Conservation (phyloP, 2,113 vertebrate genomes). For the Alaudala cheleensis region DNA sequence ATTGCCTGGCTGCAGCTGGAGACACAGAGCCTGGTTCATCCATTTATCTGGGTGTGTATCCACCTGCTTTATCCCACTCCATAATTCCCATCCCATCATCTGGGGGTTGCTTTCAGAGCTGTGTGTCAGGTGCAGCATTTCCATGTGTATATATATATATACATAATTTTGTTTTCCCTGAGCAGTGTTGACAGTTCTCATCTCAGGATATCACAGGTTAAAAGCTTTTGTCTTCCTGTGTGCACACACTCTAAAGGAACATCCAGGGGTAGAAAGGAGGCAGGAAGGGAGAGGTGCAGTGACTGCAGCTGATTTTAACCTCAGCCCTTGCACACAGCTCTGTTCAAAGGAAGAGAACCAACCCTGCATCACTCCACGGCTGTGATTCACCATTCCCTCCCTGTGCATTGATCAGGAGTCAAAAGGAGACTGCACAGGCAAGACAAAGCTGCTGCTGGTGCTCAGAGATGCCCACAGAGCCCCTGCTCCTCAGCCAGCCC, state of each 20-base stretch:
- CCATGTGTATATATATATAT: not conserved
- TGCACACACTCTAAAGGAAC: not conserved
- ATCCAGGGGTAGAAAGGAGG: not conserved
- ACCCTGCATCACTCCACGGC: not conserved
- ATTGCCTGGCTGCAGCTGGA: not conserved
- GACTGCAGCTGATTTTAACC: not conserved
- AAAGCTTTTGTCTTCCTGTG: not conserved
- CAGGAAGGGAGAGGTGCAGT: not conserved
- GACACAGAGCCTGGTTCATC: not conserved
- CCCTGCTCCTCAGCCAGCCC: not conserved
- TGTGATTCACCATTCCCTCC: not conserved
- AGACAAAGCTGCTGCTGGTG: not conserved
- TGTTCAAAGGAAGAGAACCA: not conserved
- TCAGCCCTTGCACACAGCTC: not conserved
- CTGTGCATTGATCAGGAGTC: not conserved
- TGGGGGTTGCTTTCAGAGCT: not conserved
- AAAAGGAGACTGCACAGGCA: not conserved
- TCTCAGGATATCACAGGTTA: not conserved
- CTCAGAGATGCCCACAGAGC: not conserved
- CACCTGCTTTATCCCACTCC: not conserved
- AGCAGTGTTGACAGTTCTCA: not conserved
- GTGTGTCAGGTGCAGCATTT: not conserved
- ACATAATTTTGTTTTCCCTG: not conserved
- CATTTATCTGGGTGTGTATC: not conserved
- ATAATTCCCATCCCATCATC: not conserved